A percentile compares a stretch with the other conserved stretches of the same genome.
These are phyloP conservation scores for Platorchestia sp. DNA, from an alignment of 1,140 invertebrate genomes.

Conservation along the genomic window DNA sequence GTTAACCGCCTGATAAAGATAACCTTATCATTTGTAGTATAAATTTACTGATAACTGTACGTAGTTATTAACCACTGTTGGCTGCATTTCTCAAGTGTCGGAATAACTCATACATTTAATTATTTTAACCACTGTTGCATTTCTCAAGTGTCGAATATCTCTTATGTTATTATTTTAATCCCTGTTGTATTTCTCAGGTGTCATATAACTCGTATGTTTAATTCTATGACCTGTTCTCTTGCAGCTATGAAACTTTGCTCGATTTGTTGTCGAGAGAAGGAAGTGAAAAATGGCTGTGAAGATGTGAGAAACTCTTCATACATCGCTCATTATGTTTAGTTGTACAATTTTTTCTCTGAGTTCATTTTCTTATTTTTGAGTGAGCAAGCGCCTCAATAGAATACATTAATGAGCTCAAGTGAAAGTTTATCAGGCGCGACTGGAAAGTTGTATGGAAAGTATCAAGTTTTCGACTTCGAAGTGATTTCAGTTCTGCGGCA, in stretches of 20 bases:
- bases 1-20: too few species aligned
- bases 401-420: not conserved
- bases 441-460: not conserved
- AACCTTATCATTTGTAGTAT: too few species aligned
- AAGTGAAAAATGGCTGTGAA: conserved; percentile 7
- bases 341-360: conserved; percentile 25
- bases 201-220: not conserved
- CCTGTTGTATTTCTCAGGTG: not conserved
- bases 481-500: not conserved
- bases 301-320: conserved; percentile 26
- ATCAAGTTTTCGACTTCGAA: not conserved
- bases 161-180: not conserved
- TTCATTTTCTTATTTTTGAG: not conserved
- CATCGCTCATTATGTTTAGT: conserved; percentile 46
- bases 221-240: not conserved
- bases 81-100: too few species aligned
- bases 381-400: not conserved
- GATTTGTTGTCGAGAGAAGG: not conserved
- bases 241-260: not conserved
- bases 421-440: not conserved
- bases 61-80: too few species aligned
- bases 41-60: too few species aligned
- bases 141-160: too few species aligned
- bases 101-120: too few species aligned
- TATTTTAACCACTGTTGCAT: too few species aligned